Base-by-base conservation (phyloP, 2,113 vertebrate species). In the Leucopsar rothschildi region DNA sequence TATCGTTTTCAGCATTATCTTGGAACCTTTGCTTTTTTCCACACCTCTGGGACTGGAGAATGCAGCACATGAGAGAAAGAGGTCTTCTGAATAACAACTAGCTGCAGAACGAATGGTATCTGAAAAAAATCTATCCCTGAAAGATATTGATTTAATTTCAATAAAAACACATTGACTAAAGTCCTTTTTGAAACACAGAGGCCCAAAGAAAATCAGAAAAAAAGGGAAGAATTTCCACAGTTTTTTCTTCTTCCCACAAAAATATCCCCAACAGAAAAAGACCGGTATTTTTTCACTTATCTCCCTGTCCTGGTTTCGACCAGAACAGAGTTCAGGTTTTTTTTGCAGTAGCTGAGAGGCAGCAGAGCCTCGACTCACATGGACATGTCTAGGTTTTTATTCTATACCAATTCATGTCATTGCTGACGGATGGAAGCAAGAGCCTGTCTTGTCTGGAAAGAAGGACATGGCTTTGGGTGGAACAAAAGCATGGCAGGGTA, bases 401-500 rank as follows among this genome's bases (percentile, higher is more conserved):
- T 68, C 21, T 27, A 2, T 42, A 31, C 14, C 18, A 33, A 22
- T 16, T 33, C 5, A 31, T 52, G 17, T 21, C 6, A 12, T 37
- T 68, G 21, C 17, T 25, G 7, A 33, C 4, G 11, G 1, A 1
- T 50, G 17, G 25, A 66, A 57, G 31, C 2, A 42, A 42, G 16
- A 12, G 8, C 5, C 15, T 42, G 4, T 35, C 13, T 35, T 5
- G 31, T 50, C 33, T 66, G 16, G 16, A 20, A 66, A n/a, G 13
- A 31, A 50, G 9, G 13, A 6, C 31, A 50, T 31, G 37, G 4
- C 25, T 66, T 50, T 66, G 25, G 4, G 25, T 50, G 21, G 25
- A 59, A 25, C 2, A 50, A 50, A 66, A 76, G 5, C 21, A 27
- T 37, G 9, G 7, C 0, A 0, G 7, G 17, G 21, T 66, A 17